These are phyloP conservation scores for Chrysotoxum bicinctum DNA, from an alignment of 2,888 invertebrate genomes.

Conservation along the genomic window DNA sequence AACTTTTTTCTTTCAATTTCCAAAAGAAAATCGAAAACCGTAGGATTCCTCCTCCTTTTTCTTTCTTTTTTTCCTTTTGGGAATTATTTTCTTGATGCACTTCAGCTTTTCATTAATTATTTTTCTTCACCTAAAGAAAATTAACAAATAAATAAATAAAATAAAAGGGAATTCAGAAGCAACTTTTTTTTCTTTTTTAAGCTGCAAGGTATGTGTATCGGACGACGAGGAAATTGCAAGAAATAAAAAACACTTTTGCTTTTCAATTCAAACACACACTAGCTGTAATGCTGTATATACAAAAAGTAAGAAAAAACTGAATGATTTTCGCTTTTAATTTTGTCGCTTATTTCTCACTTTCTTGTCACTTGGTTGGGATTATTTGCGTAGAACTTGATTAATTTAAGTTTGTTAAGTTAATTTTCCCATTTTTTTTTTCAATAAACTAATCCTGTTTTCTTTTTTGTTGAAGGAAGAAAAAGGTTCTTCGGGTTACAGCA, in stretches of 20 bases:
- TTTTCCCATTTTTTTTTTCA: conserved; percentile 33
- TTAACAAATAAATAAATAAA: conserved; percentile 15
- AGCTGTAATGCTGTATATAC: conserved; percentile 12
- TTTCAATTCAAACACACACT: conserved; percentile 58
- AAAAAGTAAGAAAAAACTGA: background rate
- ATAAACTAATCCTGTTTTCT: conserved; percentile 4
- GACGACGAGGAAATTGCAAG: conserved; percentile 47
- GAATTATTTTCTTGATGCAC: conserved; percentile 53
- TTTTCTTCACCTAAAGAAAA: conserved; percentile 1
- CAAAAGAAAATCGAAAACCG: conserved; percentile 30
- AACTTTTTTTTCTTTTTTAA: conserved; percentile 19
- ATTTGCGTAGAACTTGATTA: conserved; percentile 10
- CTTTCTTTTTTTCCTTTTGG: conserved; percentile 46
- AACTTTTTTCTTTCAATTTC: conserved; percentile 16
- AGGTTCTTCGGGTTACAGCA: conserved; percentile 63
- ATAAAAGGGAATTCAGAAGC: conserved; percentile 34
- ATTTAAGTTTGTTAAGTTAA: conserved; percentile 41
- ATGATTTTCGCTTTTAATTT: conserved; percentile 32
- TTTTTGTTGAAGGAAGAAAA: conserved; percentile 10
- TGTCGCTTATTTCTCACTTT: conserved; percentile 35
- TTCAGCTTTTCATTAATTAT: conserved; percentile 43
- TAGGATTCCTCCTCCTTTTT: conserved; percentile 35
- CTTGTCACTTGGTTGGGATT: conserved; percentile 33
- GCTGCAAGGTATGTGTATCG: conserved; percentile 25
- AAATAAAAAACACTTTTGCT: conserved; percentile 61